Conservation (phyloP, 2,797 vertebrate genomes). For the Ispidina picta region DNA sequence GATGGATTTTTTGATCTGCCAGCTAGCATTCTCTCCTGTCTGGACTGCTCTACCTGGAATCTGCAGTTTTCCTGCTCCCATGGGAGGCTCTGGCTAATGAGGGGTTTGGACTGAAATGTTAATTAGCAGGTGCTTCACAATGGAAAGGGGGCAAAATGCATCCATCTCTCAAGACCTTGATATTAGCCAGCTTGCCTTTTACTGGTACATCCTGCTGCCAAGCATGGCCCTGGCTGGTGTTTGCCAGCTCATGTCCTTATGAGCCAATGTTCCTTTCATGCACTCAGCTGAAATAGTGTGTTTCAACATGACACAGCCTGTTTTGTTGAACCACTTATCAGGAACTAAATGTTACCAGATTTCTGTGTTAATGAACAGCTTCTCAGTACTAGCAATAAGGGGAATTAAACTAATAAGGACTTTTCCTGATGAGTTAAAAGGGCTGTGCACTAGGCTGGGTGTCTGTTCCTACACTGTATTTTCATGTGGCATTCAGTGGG, state of each 20-base stretch:
- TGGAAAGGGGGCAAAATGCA: not conserved
- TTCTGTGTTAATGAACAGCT: slow-evolving; percentile 33
- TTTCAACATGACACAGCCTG: not conserved
- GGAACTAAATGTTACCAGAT: not conserved
- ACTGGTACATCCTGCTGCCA: not conserved
- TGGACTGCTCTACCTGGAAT: not conserved
- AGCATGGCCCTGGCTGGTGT: not conserved
- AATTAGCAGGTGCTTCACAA: not conserved
- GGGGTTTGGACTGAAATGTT: not conserved
- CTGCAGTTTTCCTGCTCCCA: not conserved
- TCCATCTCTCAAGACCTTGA: not conserved
- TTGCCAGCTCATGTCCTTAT: not conserved
- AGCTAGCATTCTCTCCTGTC: not conserved
- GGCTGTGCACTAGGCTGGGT: not conserved
- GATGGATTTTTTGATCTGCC: not conserved
- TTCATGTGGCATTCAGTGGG: not conserved
- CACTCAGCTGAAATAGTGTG: not conserved
- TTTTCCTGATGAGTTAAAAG: not conserved
- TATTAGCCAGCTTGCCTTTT: not conserved
- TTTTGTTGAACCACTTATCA: slow-evolving; percentile 16
- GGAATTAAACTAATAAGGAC: not conserved
- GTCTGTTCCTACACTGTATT: not conserved
- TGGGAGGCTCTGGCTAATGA: not conserved
- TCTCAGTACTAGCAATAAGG: not conserved
- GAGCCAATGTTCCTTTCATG: not conserved